Base-by-base conservation (phyloP, 1,140 invertebrate genomes). In the Heterodera carotae region DNA sequence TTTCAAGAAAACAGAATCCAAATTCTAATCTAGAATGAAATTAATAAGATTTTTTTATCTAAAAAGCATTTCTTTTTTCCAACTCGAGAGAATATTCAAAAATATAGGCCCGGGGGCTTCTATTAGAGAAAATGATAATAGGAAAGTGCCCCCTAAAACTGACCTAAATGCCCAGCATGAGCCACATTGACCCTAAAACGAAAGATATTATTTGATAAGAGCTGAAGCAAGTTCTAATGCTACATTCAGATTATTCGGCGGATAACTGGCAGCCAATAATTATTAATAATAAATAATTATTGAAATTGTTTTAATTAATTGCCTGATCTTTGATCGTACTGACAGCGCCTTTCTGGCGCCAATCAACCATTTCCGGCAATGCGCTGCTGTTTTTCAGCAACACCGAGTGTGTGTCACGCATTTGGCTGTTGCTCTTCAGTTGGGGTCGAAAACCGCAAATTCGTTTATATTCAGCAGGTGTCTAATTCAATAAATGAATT, bases 261-360 rank as follows among this genome's bases (percentile, higher is more conserved):
- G n/a, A n/a, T n/a, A n/a, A n/a, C n/a, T n/a, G n/a, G n/a, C n/a
- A n/a, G n/a, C n/a, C n/a, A n/a, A n/a, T n/a, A n/a, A n/a, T n/a
- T n/a, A n/a, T 25, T 31, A 25, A 25, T 76, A 34, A 27, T n/a
- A 6, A 69, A 75, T n/a, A 2, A 3, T 39, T 39, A n/a, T 53
- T 18, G 48, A 53, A 43, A 53, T 18, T 18, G 48, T 1, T 18
- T 18, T 53, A n/a, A n/a, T 22, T 53, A 2, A 18, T n/a, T 6
- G 92, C 93, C 90, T 98, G 95, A 90, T 97, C 92, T 89, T 97
- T 97, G 56, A 98, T 91, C 1, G 90, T 90, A 31, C 95, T 98
- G 27, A 98, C 94, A 79, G 93, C 93, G 56, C 94, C 94, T 77
- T 92, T 89, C 69, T 90, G 84, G 83, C 89, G 77, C 96, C 96